These are phyloP conservation scores for Forbesichthys agassizii DNA, from an alignment of 2,113 vertebrate species.

Conservation along the genomic window DNA sequence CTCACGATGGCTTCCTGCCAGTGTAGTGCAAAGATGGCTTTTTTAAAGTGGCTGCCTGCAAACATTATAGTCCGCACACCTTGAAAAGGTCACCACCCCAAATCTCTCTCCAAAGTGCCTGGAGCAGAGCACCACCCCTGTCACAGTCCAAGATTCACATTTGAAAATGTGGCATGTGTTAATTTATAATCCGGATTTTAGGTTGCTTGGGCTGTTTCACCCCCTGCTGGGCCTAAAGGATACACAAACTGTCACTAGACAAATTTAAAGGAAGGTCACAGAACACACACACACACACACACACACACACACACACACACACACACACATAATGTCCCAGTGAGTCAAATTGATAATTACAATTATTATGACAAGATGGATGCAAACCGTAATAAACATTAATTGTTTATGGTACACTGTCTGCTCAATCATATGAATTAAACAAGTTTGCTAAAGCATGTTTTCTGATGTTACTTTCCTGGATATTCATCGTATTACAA, in stretches of 20 bases:
- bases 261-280: slow-evolving; percentile 35
- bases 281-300: too few species aligned
- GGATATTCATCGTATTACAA: too few species aligned
- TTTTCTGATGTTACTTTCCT: too few species aligned
- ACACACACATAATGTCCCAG: too few species aligned
- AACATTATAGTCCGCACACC: slow-evolving; percentile 50
- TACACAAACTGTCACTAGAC: slow-evolving; percentile 40
- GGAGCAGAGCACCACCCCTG: background rate
- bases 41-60: slow-evolving; percentile 45
- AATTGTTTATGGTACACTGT: too few species aligned
- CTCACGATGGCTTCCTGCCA: slow-evolving; percentile 50
- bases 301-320: too few species aligned
- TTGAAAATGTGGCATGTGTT: background rate
- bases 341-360: too few species aligned
- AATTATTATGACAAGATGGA: too few species aligned
- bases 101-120: slow-evolving; percentile 25
- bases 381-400: too few species aligned
- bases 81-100: slow-evolving; percentile 56
- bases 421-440: too few species aligned
- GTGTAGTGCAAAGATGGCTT: slow-evolving; percentile 42
- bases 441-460: too few species aligned
- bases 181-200: slow-evolving; percentile 5
- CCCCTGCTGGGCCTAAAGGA: slow-evolving; percentile 32
- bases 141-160: background rate
- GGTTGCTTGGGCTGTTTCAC: slow-evolving; percentile 18